Conservation (phyloP, 2,888 invertebrate genomes). For the Perizoma affinitatum region DNA sequence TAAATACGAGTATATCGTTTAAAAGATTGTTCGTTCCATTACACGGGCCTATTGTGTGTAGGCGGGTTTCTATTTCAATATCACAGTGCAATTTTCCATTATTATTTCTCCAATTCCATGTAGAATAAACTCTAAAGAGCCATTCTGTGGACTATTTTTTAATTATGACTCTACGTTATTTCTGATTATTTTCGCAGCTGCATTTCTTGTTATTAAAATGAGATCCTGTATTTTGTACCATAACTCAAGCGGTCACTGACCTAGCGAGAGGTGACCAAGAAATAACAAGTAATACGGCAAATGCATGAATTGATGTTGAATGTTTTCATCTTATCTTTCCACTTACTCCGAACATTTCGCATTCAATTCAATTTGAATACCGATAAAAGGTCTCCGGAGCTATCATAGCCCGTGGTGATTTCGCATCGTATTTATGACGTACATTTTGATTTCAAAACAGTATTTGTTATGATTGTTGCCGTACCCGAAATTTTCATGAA, state of each 20-base stretch:
- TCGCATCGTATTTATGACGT: neutral
- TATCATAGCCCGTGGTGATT: conserved; percentile 2
- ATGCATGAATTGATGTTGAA: too few relatives aligned
- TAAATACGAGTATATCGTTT: too few relatives aligned
- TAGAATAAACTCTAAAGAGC: neutral
- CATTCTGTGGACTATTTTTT: conserved; percentile 7
- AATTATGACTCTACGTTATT: neutral
- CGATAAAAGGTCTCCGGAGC: neutral
- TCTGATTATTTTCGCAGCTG: conserved; percentile 4
- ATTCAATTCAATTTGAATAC: neutral
- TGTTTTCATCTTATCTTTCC: too few relatives aligned
- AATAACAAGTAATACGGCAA: too few relatives aligned
- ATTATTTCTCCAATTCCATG: conserved; percentile 4
- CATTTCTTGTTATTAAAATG: neutral
- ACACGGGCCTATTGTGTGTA: neutral
- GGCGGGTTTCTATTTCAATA: conserved; percentile 1
- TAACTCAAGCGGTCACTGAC: too few relatives aligned
- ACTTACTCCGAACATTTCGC: too few relatives aligned
- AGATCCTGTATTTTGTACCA: too few relatives aligned
- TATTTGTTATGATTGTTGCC: neutral
- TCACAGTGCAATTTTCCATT: conserved; percentile 6
- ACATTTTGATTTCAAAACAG: neutral
- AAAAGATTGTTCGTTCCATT: neutral
- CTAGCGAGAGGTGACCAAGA: too few relatives aligned
- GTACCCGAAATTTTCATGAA: too few relatives aligned